Conservation (phyloP, 2,797 vertebrate genomes). For the Melanogrammus aeglefinus region DNA sequence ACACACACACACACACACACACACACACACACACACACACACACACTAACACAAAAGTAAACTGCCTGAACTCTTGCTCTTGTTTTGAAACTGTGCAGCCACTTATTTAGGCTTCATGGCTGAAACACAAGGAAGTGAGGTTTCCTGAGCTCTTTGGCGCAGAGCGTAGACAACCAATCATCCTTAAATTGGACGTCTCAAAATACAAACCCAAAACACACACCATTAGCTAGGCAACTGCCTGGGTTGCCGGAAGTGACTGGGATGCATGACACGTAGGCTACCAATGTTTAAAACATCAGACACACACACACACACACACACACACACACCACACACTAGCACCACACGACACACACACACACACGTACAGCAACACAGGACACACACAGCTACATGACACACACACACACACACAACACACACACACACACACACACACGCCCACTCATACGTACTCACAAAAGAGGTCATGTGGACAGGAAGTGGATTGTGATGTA, state of each 20-base stretch:
- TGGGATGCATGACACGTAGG: slow-evolving; percentile 52
- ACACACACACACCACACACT: no score
- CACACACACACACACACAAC: not conserved
- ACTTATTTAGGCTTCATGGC: slow-evolving; percentile 41
- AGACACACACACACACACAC: not conserved
- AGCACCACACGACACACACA: no score
- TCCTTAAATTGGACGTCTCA: slow-evolving; percentile 30
- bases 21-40: not conserved
- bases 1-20: not conserved
- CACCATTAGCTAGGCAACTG: slow-evolving; percentile 42
- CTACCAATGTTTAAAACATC: slow-evolving; percentile 18
- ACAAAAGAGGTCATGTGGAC: slow-evolving; percentile 14
- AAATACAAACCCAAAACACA: slow-evolving; percentile 12
- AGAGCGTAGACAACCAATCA: slow-evolving; percentile 23
- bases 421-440: slow-evolving; percentile 5
- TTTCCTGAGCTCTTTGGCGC: slow-evolving; percentile 28
- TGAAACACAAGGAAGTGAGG: slow-evolving; percentile 33
- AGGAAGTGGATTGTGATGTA: slow-evolving; percentile 37
- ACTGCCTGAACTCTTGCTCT: not conserved
- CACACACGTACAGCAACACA: no score
- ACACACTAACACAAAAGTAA: not conserved
- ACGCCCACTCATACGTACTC: not conserved
- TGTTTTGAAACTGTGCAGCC: slow-evolving; percentile 59
- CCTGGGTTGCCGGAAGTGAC: slow-evolving; percentile 56
- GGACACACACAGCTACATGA: no score